A percentile compares a stretch with the other conserved stretches of the same genome.
Evolutionary conservation across 2,113 vertebrate genomes (phyloP).

Genomic region (Vanacampus margaritifer): DNA sequence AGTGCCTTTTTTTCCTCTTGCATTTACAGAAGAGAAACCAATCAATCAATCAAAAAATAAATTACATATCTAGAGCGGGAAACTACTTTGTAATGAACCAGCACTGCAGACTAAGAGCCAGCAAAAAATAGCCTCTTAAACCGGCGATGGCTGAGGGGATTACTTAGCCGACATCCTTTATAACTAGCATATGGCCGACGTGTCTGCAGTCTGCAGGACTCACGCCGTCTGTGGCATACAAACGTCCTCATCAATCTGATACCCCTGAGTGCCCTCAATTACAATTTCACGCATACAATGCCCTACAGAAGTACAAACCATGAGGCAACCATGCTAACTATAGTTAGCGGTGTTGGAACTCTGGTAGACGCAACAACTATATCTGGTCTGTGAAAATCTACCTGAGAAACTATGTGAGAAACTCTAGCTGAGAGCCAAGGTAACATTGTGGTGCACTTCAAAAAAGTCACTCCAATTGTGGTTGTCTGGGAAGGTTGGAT

Average conservation of each 20-base stretch:
- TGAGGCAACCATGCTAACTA: too few relatives aligned
- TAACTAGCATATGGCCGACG: conserved; percentile 64
- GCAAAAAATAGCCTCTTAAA: conserved; percentile 73
- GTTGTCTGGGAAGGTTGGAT: too few relatives aligned
- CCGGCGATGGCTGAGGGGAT: conserved; percentile 68
- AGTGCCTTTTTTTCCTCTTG: background rate
- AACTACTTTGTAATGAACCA: conserved; percentile 49
- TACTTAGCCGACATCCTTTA: conserved; percentile 43
- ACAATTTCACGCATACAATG: background rate
- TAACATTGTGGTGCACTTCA: too few relatives aligned
- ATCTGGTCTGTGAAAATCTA: too few relatives aligned
- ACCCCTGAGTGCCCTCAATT: background rate
- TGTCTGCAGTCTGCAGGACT: conserved; percentile 23
- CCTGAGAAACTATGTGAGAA: too few relatives aligned
- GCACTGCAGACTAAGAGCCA: conserved; percentile 55
- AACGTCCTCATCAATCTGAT: conserved; percentile 24
- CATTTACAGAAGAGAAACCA: conserved; percentile 9
- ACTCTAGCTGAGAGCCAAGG: too few relatives aligned
- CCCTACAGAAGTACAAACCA: too few relatives aligned
- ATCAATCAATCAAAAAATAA: background rate
- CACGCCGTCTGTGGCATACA: conserved; percentile 12
- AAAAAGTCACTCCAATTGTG: too few relatives aligned
- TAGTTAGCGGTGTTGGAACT: background rate
- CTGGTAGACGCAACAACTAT: background rate
- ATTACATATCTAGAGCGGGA: conserved; percentile 16